These are phyloP conservation scores for Nemopilema nomurai DNA, from an alignment of 30 jellyfish, hydroid and myxozoan species.

Conservation along the genomic window DNA sequence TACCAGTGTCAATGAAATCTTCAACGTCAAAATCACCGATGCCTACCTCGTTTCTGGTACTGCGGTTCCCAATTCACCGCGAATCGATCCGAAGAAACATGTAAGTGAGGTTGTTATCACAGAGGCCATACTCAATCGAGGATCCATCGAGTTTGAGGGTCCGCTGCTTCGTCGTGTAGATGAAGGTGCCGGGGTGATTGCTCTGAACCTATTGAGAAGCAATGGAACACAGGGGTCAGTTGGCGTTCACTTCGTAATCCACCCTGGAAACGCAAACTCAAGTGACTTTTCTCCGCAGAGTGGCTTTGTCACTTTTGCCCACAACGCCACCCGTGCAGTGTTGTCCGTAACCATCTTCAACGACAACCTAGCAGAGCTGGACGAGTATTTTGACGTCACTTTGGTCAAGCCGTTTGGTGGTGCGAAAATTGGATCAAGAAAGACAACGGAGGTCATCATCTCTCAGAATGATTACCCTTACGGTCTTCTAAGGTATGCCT, in stretches of 20 bases:
- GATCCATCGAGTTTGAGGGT: conserved; percentile 56
- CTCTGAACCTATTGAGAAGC: conserved; percentile 43
- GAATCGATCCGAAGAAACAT: conserved; percentile 28
- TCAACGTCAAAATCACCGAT: conserved; percentile 72
- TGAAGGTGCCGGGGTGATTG: conserved; percentile 69
- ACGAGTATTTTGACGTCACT: conserved; percentile 60
- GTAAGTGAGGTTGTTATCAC: conserved; percentile 86
- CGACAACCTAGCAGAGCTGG: conserved; percentile 82
- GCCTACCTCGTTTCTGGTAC: conserved; percentile 66
- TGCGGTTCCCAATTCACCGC: conserved; percentile 53
- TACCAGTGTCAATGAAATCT: conserved; percentile 73
- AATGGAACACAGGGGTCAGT: conserved; percentile 87
- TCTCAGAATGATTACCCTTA: conserved; percentile 83
- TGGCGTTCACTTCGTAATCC: conserved; percentile 70
- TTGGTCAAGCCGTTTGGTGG: conserved; percentile 95
- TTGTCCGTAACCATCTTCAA: conserved; percentile 50
- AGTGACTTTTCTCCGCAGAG: conserved; percentile 64
- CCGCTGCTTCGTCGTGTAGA: conserved; percentile 32
- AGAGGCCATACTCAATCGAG: conserved; percentile 73
- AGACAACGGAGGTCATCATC: conserved; percentile 31
- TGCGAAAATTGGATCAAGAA: conserved; percentile 64
- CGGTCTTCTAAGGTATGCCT: conserved; percentile 82
- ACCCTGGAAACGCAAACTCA: conserved; percentile 39
- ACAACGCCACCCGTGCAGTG: conserved; percentile 26
- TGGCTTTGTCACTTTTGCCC: conserved; percentile 72